These are phyloP conservation scores for Rotaria magnacalcarata DNA, from an alignment of 2,888 invertebrate genomes.

Conservation along the genomic window DNA sequence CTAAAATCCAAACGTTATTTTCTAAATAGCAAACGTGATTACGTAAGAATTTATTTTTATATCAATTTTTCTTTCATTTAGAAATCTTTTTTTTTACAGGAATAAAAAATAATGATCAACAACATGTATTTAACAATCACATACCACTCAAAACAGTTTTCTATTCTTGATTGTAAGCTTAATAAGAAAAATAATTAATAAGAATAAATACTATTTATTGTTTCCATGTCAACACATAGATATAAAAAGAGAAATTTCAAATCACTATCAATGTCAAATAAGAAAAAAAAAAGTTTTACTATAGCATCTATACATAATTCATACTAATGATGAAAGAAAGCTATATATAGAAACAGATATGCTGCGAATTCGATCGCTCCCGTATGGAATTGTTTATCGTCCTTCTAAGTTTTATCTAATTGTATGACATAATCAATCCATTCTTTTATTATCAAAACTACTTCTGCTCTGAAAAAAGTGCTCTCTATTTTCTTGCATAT, in stretches of 20 bases:
- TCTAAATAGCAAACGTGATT: background rate
- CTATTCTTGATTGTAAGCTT: background rate
- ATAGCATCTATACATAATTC: too few species aligned
- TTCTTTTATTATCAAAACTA: background rate
- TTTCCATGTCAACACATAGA: background rate
- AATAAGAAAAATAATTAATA: background rate
- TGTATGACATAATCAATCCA: background rate
- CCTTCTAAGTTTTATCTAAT: too few species aligned
- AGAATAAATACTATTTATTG: background rate
- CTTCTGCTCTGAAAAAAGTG: too few species aligned
- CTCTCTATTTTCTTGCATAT: too few species aligned
- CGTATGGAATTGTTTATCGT: too few species aligned
- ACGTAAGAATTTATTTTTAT: background rate
- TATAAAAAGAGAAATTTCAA: too few species aligned
- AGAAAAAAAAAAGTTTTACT: too few species aligned
- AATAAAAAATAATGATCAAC: background rate
- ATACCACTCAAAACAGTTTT: background rate
- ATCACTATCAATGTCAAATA: too few species aligned
- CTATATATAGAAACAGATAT: too few species aligned
- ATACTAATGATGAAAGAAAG: too few species aligned
- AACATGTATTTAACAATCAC: background rate
- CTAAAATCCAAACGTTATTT: slow-evolving; percentile 6
- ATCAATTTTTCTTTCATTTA: background rate
- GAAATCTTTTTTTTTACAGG: background rate
- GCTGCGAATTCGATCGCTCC: too few species aligned